These are phyloP conservation scores for Zaprionus gabonicus DNA, from an alignment of 1,140 invertebrate species.

Conservation along the genomic window DNA sequence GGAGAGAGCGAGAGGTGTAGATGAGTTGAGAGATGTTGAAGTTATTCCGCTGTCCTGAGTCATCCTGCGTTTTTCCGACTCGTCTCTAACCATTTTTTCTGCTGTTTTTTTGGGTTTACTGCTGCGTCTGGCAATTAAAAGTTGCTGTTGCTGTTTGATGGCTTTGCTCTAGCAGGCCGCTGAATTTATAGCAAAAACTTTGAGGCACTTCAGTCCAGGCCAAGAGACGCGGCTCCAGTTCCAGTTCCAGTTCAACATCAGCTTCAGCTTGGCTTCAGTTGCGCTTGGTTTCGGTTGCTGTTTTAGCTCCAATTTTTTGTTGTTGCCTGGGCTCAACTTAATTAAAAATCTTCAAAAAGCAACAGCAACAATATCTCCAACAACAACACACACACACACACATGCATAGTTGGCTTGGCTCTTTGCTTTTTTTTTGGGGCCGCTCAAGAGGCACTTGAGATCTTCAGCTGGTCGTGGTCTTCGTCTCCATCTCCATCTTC, in stretches of 20 bases:
- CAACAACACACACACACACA: neutral
- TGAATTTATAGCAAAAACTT: constrained; percentile 67
- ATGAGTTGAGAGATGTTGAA: neutral
- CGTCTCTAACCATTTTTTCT: constrained; percentile 40
- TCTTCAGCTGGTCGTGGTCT: neutral
- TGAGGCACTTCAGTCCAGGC: constrained; percentile 15
- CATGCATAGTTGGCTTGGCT: constrained; percentile 12
- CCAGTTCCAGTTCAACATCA: neutral
- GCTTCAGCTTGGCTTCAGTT: neutral
- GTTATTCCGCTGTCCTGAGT: constrained; percentile 12
- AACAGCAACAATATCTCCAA: constrained; percentile 3
- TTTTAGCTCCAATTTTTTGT: neutral
- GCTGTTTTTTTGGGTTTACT: constrained; percentile 10
- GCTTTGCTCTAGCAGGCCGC: constrained; percentile 45
- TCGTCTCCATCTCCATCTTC: neutral
- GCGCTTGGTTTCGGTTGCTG: constrained; percentile 15
- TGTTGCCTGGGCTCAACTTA: constrained; percentile 38
- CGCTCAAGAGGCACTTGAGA: constrained; percentile 33
- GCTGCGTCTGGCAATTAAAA: constrained; percentile 70
- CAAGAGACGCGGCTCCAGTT: constrained; percentile 1
- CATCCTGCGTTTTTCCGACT: constrained; percentile 3
- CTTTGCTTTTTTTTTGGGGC: constrained; percentile 13
- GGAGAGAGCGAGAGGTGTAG: neutral
- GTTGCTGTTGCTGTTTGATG: constrained; percentile 72
- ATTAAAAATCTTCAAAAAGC: constrained; percentile 47